phyloP scores from a whole-genome alignment of 2,113 vertebrate genomes.

The Bos javanicus region DNA sequence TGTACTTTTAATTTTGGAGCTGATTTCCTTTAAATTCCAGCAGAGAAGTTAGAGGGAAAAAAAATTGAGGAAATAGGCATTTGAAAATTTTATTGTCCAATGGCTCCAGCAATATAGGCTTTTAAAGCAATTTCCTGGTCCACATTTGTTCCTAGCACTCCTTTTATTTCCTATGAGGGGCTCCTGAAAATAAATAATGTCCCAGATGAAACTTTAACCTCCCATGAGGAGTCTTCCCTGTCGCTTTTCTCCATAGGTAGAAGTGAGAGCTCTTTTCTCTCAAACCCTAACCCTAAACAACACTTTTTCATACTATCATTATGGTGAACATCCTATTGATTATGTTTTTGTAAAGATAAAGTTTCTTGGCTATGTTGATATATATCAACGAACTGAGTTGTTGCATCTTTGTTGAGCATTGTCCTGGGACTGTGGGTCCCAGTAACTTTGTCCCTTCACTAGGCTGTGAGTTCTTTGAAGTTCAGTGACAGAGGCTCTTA shows the following conservation, averaged over 20 bases:
- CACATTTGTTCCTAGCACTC: conserved; percentile 5
- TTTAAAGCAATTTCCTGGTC: not conserved
- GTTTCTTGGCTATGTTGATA: not conserved
- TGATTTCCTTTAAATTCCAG: conserved; percentile 25
- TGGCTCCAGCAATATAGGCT: not conserved
- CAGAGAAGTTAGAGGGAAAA: not conserved
- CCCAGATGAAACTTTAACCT: not conserved
- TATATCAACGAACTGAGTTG: not conserved
- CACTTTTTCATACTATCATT: not conserved
- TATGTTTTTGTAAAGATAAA: not conserved
- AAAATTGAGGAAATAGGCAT: not conserved
- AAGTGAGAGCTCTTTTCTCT: not conserved
- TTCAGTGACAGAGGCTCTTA: not conserved
- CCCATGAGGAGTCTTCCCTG: not conserved
- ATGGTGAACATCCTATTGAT: not conserved
- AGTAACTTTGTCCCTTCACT: not conserved
- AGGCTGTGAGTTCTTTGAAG: not conserved
- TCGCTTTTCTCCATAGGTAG: not conserved
- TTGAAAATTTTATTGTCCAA: conserved; percentile 28
- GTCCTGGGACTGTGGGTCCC: not conserved
- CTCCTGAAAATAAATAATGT: not conserved
- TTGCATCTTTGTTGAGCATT: not conserved
- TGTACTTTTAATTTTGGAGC: conserved; percentile 22
- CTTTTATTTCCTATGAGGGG: not conserved
- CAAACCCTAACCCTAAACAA: not conserved